These are phyloP conservation scores for Melanotaenia pygmaea DNA, from an alignment of 2,797 vertebrate species.

Conservation along the genomic window DNA sequence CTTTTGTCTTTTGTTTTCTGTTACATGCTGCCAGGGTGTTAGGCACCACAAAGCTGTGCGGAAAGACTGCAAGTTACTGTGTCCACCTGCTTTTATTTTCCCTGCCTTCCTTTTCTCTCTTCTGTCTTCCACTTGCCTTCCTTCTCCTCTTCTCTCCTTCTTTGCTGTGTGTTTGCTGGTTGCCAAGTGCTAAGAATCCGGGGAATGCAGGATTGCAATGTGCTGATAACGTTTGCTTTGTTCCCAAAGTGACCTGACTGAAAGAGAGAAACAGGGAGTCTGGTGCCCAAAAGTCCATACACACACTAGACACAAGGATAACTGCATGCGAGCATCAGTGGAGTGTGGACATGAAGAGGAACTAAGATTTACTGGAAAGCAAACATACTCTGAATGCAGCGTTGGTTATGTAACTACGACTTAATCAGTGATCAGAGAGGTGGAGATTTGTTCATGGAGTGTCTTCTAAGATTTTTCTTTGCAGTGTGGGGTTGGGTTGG, in stretches of 20 bases:
- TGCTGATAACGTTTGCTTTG: conserved; percentile 98
- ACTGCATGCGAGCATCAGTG: conserved; percentile 17
- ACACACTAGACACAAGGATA: conserved; percentile 14
- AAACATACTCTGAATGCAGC: conserved; percentile 1
- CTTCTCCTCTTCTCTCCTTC: conserved; percentile 40
- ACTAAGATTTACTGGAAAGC: neutral
- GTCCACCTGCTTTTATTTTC: conserved; percentile 53
- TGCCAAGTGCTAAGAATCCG: conserved; percentile 94
- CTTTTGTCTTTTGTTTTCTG: neutral
- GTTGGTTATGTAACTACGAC: conserved; percentile 2
- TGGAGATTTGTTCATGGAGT: conserved; percentile 29
- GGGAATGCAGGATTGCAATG: conserved; percentile 94
- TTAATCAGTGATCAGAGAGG: conserved; percentile 17
- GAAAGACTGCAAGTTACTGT: conserved; percentile 29
- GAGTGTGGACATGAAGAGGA: conserved; percentile 9
- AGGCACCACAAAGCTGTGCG: conserved; percentile 21
- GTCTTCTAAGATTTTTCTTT: conserved; percentile 4
- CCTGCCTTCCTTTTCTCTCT: conserved; percentile 10
- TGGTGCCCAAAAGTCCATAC: conserved; percentile 31
- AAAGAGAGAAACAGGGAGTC: conserved; percentile 41
- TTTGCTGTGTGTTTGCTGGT: conserved; percentile 79
- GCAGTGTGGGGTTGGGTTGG: neutral
- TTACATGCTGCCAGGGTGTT: neutral
- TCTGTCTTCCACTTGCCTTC: conserved; percentile 2
- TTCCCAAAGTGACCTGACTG: conserved; percentile 90